These are phyloP conservation scores for Fistularia tabacaria DNA, from an alignment of 2,797 vertebrate species.

Conservation along the genomic window DNA sequence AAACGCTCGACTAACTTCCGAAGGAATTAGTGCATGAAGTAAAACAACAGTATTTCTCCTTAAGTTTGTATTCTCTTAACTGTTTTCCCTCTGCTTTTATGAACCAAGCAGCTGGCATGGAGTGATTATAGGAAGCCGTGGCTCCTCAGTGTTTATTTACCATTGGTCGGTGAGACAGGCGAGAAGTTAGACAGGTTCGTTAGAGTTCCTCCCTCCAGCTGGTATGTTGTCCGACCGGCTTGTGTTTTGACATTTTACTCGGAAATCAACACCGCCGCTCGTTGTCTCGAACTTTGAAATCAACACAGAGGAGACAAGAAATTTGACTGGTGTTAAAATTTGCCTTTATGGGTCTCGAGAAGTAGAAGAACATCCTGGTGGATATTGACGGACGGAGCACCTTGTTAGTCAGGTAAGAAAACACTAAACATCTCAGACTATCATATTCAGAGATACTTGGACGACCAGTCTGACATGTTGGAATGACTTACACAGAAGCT, in stretches of 20 bases:
- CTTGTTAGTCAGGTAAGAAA: neutral
- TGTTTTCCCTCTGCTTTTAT: too few species aligned
- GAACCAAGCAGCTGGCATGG: too few species aligned
- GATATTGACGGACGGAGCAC: neutral
- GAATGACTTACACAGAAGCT: neutral
- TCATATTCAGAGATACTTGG: neutral
- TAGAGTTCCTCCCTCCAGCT: slow-evolving; percentile 21
- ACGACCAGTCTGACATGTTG: neutral
- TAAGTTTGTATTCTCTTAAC: too few species aligned
- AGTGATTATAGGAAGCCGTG: too few species aligned
- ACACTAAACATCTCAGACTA: too few species aligned
- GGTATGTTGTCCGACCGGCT: slow-evolving; percentile 58
- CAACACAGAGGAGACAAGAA: neutral
- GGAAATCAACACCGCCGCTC: neutral
- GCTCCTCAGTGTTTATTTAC: neutral
- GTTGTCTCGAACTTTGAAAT: neutral
- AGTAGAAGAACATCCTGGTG: neutral
- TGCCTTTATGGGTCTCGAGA: neutral
- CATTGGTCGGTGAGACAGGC: neutral
- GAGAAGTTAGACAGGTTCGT: slow-evolving; percentile 11
- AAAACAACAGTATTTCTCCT: too few species aligned
- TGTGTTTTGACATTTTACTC: neutral
- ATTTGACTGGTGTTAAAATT: neutral
- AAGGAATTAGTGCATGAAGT: too few species aligned
- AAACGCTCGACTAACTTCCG: neutral